Base-by-base conservation (phyloP, 1,140 invertebrate species). In the Neodiprion pinetum region DNA sequence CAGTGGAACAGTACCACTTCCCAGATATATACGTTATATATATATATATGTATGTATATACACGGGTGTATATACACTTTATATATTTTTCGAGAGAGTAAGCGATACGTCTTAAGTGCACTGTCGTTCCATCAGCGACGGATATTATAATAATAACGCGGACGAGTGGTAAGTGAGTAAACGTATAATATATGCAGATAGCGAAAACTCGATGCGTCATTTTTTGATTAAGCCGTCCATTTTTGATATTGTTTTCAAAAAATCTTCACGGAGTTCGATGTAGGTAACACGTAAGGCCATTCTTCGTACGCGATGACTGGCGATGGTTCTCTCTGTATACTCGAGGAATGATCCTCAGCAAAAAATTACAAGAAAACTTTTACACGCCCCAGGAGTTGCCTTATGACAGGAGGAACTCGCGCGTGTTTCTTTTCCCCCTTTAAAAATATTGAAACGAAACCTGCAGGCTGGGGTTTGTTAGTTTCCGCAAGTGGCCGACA, bases 31-130 rank as follows among this genome's bases (percentile, higher is more conserved):
- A 80, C 77, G 80, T 80, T 40, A 40, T 40, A 5, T 40, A 5
- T 40, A 40, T 40, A 28, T 28, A 2, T 28, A 28, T 2, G 5
- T 28, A 40, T 40, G 1, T 5, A 2, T 40, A 40, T 40, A 40
- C 5, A 40, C 28, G 28, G 28, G 1, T 40, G 5, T 40, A 40
- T 1, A 40, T 40, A 40, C 28, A 40, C 28, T 40, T 40, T 40
- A 40, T 78, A 78, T 81, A 79, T 53, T 74, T 76, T 79, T 76
- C 79, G 79, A 82, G 80, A 79, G 81, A 80, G 83, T 84, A 86
- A 86, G 77, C 79, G 85, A 86, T 86, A 86, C 84, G 79, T 74
- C 78, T 79, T 84, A 84, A 86, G 84, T 86, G 83, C 82, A 79
- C 48, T 78, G 76, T 76, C 79, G 40, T 50, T 40, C 48, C 70